Percentiles rank a stretch among this genome's conserved stretches.
Evolutionary conservation across 2,113 vertebrate genomes (phyloP).

Genomic region (Podocnemis expansa): DNA sequence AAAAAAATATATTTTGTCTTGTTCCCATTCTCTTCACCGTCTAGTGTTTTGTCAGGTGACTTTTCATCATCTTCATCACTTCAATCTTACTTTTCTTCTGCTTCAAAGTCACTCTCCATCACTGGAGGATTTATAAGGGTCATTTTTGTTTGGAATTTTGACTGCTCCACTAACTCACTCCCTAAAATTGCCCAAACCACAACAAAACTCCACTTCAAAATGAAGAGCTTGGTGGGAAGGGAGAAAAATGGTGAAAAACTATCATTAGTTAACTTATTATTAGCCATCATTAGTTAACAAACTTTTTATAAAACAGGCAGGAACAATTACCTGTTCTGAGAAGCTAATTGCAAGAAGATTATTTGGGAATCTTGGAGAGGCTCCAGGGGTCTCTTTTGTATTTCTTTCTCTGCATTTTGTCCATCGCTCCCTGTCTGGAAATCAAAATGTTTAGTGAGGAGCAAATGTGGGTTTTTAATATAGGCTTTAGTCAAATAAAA

Average conservation of each 20-base stretch:
- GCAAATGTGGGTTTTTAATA: neutral
- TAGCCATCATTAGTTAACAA: neutral
- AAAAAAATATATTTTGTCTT: neutral
- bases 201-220: neutral
- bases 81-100: neutral
- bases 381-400: neutral
- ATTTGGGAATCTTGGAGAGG: neutral
- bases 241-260: no score
- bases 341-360: neutral
- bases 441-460: no score
- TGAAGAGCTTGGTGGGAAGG: accelerated
- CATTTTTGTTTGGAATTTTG: neutral
- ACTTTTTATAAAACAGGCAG: no score
- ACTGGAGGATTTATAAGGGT: neutral
- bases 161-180: neutral
- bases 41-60: neutral
- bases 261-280: neutral
- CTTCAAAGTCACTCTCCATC: neutral
- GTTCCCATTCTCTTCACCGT: neutral
- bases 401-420: neutral
- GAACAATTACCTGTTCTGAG: neutral
- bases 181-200: neutral
- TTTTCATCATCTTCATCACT: no score
- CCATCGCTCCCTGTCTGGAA: no score
- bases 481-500: no score